A percentile compares a stretch with the other conserved stretches of the same genome.
Evolutionary conservation across 2,888 invertebrate species (phyloP).

Genomic region (Leptothorax acervorum): DNA sequence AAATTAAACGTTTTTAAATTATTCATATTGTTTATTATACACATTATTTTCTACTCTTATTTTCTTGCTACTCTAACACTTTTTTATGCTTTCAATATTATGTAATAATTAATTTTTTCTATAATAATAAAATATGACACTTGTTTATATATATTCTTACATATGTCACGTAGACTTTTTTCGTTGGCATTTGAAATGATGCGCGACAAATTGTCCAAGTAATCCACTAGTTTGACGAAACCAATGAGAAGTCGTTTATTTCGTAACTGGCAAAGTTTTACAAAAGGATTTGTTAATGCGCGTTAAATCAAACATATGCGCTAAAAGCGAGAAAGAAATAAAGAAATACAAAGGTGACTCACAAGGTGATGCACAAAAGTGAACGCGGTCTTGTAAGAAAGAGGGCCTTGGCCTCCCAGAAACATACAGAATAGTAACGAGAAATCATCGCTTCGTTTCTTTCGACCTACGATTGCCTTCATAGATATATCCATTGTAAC

Average conservation of each 20-base stretch:
- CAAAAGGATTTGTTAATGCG: conserved; percentile 51
- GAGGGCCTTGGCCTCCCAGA: conserved; percentile 61
- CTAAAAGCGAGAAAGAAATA: conserved; percentile 48
- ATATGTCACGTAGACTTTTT: neutral
- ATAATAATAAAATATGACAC: neutral
- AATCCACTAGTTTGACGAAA: neutral
- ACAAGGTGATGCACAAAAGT: conserved; percentile 29
- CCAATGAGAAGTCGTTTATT: neutral
- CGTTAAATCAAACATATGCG: conserved; percentile 18
- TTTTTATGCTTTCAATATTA: neutral
- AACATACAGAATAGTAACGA: conserved; percentile 49
- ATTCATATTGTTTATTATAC: neutral
- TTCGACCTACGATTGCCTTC: neutral
- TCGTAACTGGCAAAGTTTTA: neutral
- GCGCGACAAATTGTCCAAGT: neutral
- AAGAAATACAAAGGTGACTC: conserved; percentile 63
- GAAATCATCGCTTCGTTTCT: conserved; percentile 35
- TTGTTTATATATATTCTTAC: neutral
- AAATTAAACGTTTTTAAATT: neutral
- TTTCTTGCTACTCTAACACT: neutral
- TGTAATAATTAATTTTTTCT: neutral
- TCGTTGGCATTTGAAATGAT: neutral
- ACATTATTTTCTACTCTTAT: neutral
- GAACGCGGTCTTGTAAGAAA: conserved; percentile 62
- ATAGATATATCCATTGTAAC: neutral